Evolutionary conservation across 2,797 vertebrate genomes (phyloP), one percentile per base, ranked within the genome.

Genomic region (Ambastaia sidthimunki): DNA sequence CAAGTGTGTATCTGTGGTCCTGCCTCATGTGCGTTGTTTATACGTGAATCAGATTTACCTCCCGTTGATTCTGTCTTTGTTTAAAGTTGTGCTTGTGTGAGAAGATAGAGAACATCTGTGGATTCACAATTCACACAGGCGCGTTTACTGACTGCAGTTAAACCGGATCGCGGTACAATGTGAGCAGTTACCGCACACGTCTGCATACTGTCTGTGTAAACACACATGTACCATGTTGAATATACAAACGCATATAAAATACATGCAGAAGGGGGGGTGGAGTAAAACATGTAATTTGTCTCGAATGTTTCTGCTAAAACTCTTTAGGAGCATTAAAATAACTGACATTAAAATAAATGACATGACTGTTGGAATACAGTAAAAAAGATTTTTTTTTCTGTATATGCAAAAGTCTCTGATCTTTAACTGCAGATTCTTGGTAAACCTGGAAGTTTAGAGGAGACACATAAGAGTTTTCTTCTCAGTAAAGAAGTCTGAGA

Each of bases 51-150:
- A 68, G 71, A 80, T 44, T 25, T 57, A 9, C 54, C 52, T 59
- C 44, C n/a, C 25, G 37, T 68, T 69, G 47, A 28, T 21, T 59
- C 54, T 28, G 18, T 37, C 28, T 52, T 41, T 74, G 78, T 74
- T 74, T 60, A 80, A 62, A 80, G 13, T 52, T 69, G 57, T 1
- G 11, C 25, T 10, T 28, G 31, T 66, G 71, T 59, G 44, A 60
- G 50, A 37, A 68, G 71, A 80, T 31, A 59, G 16, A 67, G 70
- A 67, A 60, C 52, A 80, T 69, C 47, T 65, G 59, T 47, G 31
- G 57, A 21, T 16, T 59, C 54, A 48, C 67, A 9, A 74, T 28
- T 15, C 62, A 13, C 31, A 44, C 62, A 60, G 0, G 31, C 52
- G 63, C 52, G 34, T 47, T 41, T 10, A 18, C 19, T 15, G 31